Evolutionary conservation across 2,888 invertebrate genomes (phyloP).

Genomic region (Drosophila lacicola): DNA sequence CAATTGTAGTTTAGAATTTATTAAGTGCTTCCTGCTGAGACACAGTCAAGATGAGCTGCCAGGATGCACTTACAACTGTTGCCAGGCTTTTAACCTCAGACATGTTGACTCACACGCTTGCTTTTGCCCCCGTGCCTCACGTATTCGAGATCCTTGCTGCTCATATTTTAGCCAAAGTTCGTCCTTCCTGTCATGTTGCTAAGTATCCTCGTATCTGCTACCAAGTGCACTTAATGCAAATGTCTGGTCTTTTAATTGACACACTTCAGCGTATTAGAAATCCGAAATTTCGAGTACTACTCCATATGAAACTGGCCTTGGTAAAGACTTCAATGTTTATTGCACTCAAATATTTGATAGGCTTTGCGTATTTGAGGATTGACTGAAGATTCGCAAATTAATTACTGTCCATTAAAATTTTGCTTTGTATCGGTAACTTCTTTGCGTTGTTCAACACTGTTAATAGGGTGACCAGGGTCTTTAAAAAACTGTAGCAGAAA

Average conservation of each 20-base stretch:
- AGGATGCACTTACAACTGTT: constrained; percentile 58
- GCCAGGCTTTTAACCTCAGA: constrained; percentile 41
- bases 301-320: background rate
- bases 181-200: constrained; percentile 36
- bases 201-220: constrained; percentile 7
- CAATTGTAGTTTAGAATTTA: constrained; percentile 73
- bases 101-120: constrained; percentile 10
- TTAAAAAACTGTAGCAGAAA: no score
- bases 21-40: constrained; percentile 72
- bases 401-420: no score
- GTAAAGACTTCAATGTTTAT: background rate
- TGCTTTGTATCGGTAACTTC: no score
- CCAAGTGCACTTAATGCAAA: constrained; percentile 59
- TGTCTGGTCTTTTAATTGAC: constrained; percentile 52
- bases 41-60: constrained; percentile 50
- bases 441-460: no score
- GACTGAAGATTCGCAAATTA: no score
- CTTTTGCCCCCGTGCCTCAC: background rate
- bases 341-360: background rate
- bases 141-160: constrained; percentile 2
- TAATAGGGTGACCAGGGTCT: no score
- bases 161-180: constrained; percentile 52
- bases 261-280: constrained; percentile 24
- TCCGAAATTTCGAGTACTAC: constrained; percentile 14
- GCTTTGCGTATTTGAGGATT: no score